phyloP scores from a whole-genome alignment of 2,797 vertebrate species.

The Podarcis siculus region DNA sequence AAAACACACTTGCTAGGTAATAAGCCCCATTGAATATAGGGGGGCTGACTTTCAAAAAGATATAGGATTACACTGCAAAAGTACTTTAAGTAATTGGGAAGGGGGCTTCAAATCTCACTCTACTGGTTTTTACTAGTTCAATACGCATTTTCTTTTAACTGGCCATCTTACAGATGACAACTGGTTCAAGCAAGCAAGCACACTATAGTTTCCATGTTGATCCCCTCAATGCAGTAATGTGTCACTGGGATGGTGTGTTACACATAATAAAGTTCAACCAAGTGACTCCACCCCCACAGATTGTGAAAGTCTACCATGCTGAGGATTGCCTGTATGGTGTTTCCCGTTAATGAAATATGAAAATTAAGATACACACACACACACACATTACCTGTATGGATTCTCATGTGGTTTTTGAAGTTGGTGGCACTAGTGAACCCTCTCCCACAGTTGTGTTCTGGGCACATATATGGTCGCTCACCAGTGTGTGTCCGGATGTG shows the following conservation, averaged over 20 bases:
- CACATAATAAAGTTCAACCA: neutral
- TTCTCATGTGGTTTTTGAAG: constrained; percentile 87
- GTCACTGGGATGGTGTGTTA: neutral
- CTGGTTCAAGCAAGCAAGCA: neutral
- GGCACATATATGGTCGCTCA: constrained; percentile 83
- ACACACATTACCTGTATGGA: constrained; percentile 80
- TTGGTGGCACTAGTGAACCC: constrained; percentile 87
- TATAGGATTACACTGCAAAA: neutral
- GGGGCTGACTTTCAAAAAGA: neutral
- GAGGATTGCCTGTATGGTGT: constrained; percentile 79
- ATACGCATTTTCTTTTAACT: neutral
- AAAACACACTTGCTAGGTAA: neutral
- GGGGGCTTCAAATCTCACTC: neutral
- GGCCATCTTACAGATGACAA: neutral
- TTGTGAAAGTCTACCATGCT: neutral
- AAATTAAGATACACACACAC: too few relatives aligned
- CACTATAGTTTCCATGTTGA: neutral
- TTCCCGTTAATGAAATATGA: too few relatives aligned
- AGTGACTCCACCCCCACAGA: neutral
- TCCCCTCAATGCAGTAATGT: neutral
- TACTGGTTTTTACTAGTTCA: neutral
- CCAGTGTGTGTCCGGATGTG: constrained; percentile 85
- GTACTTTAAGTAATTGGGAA: neutral
- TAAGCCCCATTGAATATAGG: neutral
- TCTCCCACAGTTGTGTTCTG: constrained; percentile 79